phyloP scores from a whole-genome alignment of 35 echinoderm and acorn worm genomes.

The Apostichopus japonicus region DNA sequence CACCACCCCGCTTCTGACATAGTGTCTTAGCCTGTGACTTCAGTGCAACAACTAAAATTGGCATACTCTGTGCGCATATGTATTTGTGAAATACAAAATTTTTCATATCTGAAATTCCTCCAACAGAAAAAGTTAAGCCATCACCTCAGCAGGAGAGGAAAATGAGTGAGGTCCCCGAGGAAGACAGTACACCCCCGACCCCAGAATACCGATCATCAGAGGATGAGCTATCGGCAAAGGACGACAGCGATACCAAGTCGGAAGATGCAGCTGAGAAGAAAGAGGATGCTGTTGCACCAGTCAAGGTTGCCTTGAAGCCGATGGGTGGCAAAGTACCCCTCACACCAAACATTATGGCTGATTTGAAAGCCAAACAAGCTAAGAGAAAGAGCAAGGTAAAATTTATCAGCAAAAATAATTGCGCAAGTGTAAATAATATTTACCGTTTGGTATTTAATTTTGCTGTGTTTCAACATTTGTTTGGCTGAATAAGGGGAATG shows the following conservation, averaged over 20 bases:
- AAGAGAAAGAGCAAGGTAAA: slow-evolving; percentile 35
- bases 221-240: slow-evolving; percentile 10
- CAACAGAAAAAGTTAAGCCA: neutral
- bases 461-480: too few relatives aligned
- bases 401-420: neutral
- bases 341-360: slow-evolving; percentile 16
- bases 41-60: neutral
- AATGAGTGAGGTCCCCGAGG: neutral
- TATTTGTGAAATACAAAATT: neutral
- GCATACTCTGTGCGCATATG: neutral
- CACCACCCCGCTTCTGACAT: too few relatives aligned
- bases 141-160: slow-evolving; percentile 8
- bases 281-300: neutral
- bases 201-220: slow-evolving; percentile 29
- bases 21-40: too few relatives aligned
- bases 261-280: slow-evolving; percentile 2
- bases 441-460: too few relatives aligned
- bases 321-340: neutral
- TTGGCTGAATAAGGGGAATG: too few relatives aligned
- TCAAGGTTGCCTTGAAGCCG: neutral
- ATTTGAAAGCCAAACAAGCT: slow-evolving; percentile 31
- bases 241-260: neutral
- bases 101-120: neutral
- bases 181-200: neutral
- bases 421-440: too few relatives aligned